These are phyloP conservation scores for Alloplasta piceator DNA, from an alignment of 2,888 invertebrate species.

Conservation along the genomic window DNA sequence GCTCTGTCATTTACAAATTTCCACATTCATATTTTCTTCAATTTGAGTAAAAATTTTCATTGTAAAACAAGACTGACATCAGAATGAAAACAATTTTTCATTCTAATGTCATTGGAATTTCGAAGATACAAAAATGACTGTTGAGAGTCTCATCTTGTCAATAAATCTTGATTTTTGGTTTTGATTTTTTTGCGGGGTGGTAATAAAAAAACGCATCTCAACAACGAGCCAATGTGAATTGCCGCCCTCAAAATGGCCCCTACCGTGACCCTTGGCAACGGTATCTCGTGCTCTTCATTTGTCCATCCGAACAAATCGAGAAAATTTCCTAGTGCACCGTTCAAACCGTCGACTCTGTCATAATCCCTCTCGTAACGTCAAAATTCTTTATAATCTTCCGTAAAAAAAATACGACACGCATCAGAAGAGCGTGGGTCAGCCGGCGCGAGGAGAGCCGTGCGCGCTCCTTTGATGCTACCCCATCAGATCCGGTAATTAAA, in stretches of 20 bases:
- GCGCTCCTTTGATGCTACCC: slow-evolving; percentile 61
- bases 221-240: slow-evolving; percentile 33
- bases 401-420: slow-evolving; percentile 55
- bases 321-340: slow-evolving; percentile 64
- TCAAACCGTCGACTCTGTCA: slow-evolving; percentile 64
- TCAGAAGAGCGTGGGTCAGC: slow-evolving; percentile 53
- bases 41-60: no score
- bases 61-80: no score
- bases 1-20: no score
- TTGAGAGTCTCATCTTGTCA: no score
- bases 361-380: slow-evolving; percentile 63
- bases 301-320: slow-evolving; percentile 35
- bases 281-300: slow-evolving; percentile 44
- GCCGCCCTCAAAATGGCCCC: neutral
- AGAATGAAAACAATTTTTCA: no score
- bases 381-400: slow-evolving; percentile 49
- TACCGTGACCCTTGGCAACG: slow-evolving; percentile 57
- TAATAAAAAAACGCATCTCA: neutral
- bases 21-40: no score
- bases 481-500: slow-evolving; percentile 50
- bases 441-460: slow-evolving; percentile 60
- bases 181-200: neutral
- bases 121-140: no score
- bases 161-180: no score
- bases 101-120: no score